A percentile compares a stretch with the other conserved stretches of the same genome.
phyloP scores from a whole-genome alignment of 1,140 invertebrate genomes.

The Bombus impatiens region DNA sequence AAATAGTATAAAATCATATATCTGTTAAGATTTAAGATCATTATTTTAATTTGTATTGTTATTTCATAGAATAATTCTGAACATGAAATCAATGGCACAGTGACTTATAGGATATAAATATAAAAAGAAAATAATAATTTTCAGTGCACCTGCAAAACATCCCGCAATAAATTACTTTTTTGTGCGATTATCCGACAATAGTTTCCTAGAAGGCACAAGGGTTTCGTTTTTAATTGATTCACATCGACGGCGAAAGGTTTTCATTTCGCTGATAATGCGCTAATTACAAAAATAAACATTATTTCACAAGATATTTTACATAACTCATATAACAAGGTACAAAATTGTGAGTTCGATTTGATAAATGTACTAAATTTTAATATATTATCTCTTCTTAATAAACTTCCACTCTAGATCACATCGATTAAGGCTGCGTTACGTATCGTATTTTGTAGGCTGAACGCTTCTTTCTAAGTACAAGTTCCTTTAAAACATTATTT shows the following conservation, averaged over 20 bases:
- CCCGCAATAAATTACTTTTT: conserved; percentile 39
- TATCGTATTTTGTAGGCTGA: conserved; percentile 26
- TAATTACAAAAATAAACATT: conserved; percentile 52
- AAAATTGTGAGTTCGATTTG: conserved; percentile 41
- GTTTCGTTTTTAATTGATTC: neutral
- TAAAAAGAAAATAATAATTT: conserved; percentile 33
- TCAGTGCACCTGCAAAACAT: conserved; percentile 33
- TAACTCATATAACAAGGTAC: conserved; percentile 43
- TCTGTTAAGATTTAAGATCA: neutral
- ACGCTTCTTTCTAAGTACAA: conserved; percentile 48
- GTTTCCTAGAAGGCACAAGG: conserved; percentile 8
- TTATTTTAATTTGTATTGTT: conserved; percentile 32
- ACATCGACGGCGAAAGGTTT: neutral
- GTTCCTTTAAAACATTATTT: neutral
- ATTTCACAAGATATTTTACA: conserved; percentile 45
- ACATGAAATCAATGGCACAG: conserved; percentile 47
- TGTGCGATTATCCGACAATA: conserved; percentile 27
- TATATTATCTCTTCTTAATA: conserved; percentile 68
- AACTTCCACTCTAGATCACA: conserved; percentile 65
- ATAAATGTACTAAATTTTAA: conserved; percentile 46
- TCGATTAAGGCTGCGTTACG: conserved; percentile 49
- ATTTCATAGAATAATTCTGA: conserved; percentile 31
- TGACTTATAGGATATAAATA: conserved; percentile 47
- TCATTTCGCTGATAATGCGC: conserved; percentile 1
- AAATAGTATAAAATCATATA: neutral